These are phyloP conservation scores for Mellilla xanthometata DNA, from an alignment of 2,888 invertebrate species.

Conservation along the genomic window DNA sequence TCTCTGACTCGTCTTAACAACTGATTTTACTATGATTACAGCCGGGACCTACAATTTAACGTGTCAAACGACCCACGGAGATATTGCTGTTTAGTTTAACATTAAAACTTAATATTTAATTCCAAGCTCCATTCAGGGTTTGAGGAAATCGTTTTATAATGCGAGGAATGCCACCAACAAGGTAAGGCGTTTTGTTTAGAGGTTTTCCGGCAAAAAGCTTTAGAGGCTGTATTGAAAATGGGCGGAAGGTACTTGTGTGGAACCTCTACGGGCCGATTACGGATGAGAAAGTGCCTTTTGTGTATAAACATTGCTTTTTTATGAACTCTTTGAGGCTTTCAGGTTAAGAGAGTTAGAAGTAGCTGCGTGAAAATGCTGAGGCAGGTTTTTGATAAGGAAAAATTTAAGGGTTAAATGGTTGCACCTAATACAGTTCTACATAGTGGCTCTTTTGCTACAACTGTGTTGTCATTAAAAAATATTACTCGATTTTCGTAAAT, in stretches of 20 bases:
- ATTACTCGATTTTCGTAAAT: no score
- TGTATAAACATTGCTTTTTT: conserved; percentile 32
- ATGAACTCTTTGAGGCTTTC: conserved; percentile 24
- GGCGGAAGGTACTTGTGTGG: conserved; percentile 33
- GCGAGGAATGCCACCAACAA: conserved; percentile 29
- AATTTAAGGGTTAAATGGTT: no score
- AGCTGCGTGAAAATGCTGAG: neutral
- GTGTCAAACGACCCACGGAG: no score
- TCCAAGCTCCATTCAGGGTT: no score
- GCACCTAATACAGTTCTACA: no score
- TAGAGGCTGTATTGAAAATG: conserved; percentile 41
- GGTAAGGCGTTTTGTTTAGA: conserved; percentile 32
- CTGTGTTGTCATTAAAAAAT: no score
- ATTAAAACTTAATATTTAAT: no score
- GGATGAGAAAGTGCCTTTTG: conserved; percentile 42
- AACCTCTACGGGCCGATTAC: conserved; percentile 47
- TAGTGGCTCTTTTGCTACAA: no score
- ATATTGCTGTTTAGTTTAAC: no score
- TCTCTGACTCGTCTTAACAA: no score
- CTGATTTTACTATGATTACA: no score
- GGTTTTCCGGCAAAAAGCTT: conserved; percentile 27
- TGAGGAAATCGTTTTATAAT: conserved; percentile 31
- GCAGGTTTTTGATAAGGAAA: neutral
- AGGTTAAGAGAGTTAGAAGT: neutral
- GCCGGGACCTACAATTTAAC: no score